Base-by-base conservation (phyloP, 2,113 vertebrate species). In the Pelobates fuscus region DNA sequence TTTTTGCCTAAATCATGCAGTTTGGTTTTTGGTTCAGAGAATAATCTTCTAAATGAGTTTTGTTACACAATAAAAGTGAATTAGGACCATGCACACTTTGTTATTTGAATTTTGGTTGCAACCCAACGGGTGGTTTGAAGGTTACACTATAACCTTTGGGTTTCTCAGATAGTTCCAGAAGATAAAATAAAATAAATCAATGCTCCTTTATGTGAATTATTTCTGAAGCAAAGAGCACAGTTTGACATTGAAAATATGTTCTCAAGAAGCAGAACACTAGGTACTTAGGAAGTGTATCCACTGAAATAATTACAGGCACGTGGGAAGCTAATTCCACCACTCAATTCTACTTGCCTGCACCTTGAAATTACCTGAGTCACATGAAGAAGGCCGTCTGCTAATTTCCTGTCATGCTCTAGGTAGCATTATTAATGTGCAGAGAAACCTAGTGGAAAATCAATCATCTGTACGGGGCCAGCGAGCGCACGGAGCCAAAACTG, bases 231-330 rank as follows among this genome's bases (percentile, higher is more conserved):
- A 75, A 52, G 65, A 68, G 73, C 73, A 77, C 73, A 77, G 73
- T 77, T 77, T 77, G 73, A 77, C 73, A 64, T 68, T 68, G 65
- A 77, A 77, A 68, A 21, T 41, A 61, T 68, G 73, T 77, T 77
- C 65, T 68, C 43, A 60, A 60, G 59, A 68, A 52, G 55, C 55
- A 68, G 73, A 60, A 77, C 64, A 68, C 55, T 37, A n/a, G 32
- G 73, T 60, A 77, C 73, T 77, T 77, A 77, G 64, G 41, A 67
- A 24, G 73, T 68, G 64, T 68, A 77, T 77, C 65, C 73, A 68
- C 73, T 68, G 73, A 67, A 77, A 77, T 77, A 77, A 77, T 75
- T 77, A 77, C 18, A 67, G 73, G 52, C 65, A 67, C 44, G 24
- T 58, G 20, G 57, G 7, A 23, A 14, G 67, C 27, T 75, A 75